These are phyloP conservation scores for Hermatobates lingyangjiaoensis DNA, from an alignment of 1,140 invertebrate genomes.

Conservation along the genomic window DNA sequence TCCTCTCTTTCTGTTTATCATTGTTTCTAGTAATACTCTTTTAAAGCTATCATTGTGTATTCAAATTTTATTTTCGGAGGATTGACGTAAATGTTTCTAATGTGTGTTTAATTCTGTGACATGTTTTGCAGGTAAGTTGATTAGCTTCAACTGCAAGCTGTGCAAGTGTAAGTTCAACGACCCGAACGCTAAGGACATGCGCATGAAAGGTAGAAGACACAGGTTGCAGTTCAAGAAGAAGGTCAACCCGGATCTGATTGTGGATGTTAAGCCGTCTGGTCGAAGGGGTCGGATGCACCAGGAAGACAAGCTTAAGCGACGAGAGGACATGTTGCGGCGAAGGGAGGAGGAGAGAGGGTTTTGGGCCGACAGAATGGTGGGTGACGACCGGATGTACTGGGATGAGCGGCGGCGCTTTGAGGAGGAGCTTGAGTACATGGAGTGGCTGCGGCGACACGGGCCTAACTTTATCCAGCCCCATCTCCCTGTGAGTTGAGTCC, in stretches of 20 bases:
- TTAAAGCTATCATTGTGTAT: no score
- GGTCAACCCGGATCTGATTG: slow-evolving; percentile 80
- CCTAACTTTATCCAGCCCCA: slow-evolving; percentile 31
- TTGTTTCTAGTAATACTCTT: no score
- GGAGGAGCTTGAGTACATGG: slow-evolving; percentile 61
- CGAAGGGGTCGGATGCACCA: slow-evolving; percentile 66
- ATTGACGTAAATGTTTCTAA: no score
- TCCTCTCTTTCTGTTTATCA: no score
- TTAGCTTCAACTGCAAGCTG: slow-evolving; percentile 94
- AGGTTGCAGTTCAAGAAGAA: slow-evolving; percentile 93
- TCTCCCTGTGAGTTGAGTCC: no score
- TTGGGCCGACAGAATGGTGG: slow-evolving; percentile 27
- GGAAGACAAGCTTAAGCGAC: slow-evolving; percentile 60
- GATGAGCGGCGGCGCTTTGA: slow-evolving; percentile 64
- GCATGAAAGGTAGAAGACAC: slow-evolving; percentile 94
- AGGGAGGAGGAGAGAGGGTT: slow-evolving; percentile 18
- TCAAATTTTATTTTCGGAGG: no score
- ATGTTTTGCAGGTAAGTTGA: slow-evolving; percentile 41
- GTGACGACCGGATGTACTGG: slow-evolving; percentile 77
- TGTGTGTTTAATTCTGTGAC: slow-evolving; percentile 1
- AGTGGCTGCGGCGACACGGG: slow-evolving; percentile 55
- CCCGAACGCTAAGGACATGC: slow-evolving; percentile 98
- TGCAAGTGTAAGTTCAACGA: slow-evolving; percentile 99
- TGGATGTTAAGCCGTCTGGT: slow-evolving; percentile 79
- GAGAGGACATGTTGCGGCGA: slow-evolving; percentile 40